phyloP scores from a whole-genome alignment of 2,113 vertebrate genomes.

The Brachyistius frenatus region DNA sequence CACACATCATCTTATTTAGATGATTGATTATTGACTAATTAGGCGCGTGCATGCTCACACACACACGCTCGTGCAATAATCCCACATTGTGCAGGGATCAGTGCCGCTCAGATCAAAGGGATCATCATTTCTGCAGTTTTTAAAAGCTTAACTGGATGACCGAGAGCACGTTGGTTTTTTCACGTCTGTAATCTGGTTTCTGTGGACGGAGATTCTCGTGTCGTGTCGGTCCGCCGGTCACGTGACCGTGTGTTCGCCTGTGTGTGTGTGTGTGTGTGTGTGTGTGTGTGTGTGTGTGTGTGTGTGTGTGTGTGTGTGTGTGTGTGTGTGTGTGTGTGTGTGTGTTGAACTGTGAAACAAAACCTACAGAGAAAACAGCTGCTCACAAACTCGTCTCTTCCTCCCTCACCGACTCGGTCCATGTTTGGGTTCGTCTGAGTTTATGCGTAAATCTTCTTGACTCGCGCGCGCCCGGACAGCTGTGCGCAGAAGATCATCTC shows the following conservation, averaged over 20 bases:
- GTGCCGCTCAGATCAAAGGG: slow-evolving; percentile 55
- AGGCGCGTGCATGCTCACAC: background rate
- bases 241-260: background rate
- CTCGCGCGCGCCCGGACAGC: slow-evolving; percentile 58
- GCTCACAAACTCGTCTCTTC: background rate
- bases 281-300: no score
- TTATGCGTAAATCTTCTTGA: slow-evolving; percentile 52
- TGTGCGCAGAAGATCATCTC: slow-evolving; percentile 66
- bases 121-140: slow-evolving; percentile 67
- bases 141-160: slow-evolving; percentile 67
- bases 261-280: background rate
- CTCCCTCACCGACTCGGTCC: slow-evolving; percentile 18
- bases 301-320: no score
- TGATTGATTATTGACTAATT: slow-evolving; percentile 35
- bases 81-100: slow-evolving; percentile 35
- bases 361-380: slow-evolving; percentile 12
- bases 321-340: background rate
- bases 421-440: slow-evolving; percentile 36
- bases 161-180: slow-evolving; percentile 62
- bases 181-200: slow-evolving; percentile 61
- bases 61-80: slow-evolving; percentile 28
- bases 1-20: background rate
- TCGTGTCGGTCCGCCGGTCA: slow-evolving; percentile 21
- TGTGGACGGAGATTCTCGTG: slow-evolving; percentile 41
- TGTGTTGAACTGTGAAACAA: background rate